These are phyloP conservation scores for Bovichtus diacanthus DNA, from an alignment of 2,797 vertebrate species.

Conservation along the genomic window DNA sequence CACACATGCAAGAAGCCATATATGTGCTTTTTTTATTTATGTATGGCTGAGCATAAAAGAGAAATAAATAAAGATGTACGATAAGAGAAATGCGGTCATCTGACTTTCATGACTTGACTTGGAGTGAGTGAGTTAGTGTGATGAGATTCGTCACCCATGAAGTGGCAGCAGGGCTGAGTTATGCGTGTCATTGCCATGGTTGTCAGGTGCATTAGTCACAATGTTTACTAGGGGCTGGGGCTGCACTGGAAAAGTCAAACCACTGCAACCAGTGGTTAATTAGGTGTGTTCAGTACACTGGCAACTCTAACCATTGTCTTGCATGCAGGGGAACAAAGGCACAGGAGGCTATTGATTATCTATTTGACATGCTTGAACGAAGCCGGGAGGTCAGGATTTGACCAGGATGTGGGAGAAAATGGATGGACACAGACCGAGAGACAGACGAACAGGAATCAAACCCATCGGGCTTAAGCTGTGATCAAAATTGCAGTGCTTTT, in stretches of 20 bases:
- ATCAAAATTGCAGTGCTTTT: constrained; percentile 43
- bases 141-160: constrained; percentile 12
- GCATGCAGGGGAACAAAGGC: constrained; percentile 62
- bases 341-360: constrained; percentile 74
- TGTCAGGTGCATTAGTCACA: constrained; percentile 75
- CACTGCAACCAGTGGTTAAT: constrained; percentile 73
- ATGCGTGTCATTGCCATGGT: constrained; percentile 63
- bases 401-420: constrained; percentile 36
- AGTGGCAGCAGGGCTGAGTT: constrained; percentile 53
- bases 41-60: not conserved
- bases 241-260: constrained; percentile 55
- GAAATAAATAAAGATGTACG: constrained; percentile 1
- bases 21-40: not conserved
- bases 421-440: not conserved
- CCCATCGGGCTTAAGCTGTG: constrained; percentile 19
- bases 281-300: constrained; percentile 72
- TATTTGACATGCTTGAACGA: constrained; percentile 67
- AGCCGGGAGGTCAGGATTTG: constrained; percentile 42
- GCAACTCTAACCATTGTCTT: constrained; percentile 73
- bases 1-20: not conserved
- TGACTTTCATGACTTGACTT: constrained; percentile 9
- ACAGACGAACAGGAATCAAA: not conserved
- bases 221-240: constrained; percentile 53
- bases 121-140: constrained; percentile 6
- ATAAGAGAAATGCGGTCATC: not conserved